Evolutionary conservation across 2,797 vertebrate species (phyloP), one percentile per base, ranked within the genome.

Genomic region (Cuniculus paca): DNA sequence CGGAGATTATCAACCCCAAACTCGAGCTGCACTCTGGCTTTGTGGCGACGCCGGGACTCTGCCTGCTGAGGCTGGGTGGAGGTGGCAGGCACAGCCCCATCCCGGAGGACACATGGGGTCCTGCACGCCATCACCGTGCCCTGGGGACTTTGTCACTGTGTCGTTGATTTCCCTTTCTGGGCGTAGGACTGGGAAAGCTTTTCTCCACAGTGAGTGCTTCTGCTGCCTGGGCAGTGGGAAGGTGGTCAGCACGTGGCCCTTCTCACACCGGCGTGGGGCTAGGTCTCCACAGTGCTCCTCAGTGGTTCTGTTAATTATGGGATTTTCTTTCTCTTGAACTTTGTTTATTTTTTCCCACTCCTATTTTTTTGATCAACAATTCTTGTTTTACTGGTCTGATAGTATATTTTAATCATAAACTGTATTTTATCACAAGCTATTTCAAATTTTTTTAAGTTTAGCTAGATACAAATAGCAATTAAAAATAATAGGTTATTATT

Each of bases 351-450:
- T 36, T 26, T 90, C 34, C 86, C 87, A 34, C 13, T 36, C 31
- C 70, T 79, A 75, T 48, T 26, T 56, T 56, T 88, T 74, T 90
- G 17, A 65, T 90, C 24, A 88, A 31, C 74, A 34, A 20, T 19
- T 90, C 50, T 86, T 60, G 14, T 83, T 95, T 20, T 72, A 79
- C 50, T 90, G 4, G 1, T 74, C 78, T 84, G 70, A 74, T 60
- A 5, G 20, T 58, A 42, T 36, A 75, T 78, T 87, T 90, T 78
- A 91, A 91, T 90, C 60, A 61, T 77, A 92, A 75, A 6, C 42
- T 85, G n/a, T 50, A 75, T 77, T 87, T 90, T 78, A 88, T 93
- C 68, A 81, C 77, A 92, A 74, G 12, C 26, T 50, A 56, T 61
- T 85, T 84, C 6, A 88, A 31, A 88, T 77, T 3, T 72, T 50